Conservation (phyloP, 2,888 invertebrate species). For the Agrypnus murinus region DNA sequence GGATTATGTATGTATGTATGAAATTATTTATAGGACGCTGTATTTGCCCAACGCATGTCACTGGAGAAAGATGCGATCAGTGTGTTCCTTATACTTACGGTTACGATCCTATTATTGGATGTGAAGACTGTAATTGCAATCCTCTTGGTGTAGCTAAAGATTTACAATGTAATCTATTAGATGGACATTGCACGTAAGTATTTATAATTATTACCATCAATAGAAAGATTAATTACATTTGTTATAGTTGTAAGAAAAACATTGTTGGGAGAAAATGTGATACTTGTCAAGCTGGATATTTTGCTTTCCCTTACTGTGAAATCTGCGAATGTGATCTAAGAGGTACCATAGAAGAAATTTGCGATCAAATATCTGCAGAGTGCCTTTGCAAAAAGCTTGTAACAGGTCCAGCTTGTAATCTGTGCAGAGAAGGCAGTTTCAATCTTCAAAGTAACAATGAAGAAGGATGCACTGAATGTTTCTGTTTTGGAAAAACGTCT, state of each 20-base stretch:
- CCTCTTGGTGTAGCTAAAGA: conserved; percentile 85
- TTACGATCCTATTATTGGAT: conserved; percentile 94
- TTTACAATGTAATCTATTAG: conserved; percentile 90
- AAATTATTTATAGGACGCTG: conserved; percentile 82
- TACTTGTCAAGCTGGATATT: conserved; percentile 87
- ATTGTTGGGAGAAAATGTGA: conserved; percentile 94
- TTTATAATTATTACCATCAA: background rate
- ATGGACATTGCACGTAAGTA: conserved; percentile 88
- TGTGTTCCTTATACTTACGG: conserved; percentile 94
- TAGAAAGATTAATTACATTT: background rate
- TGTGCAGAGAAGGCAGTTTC: conserved; percentile 92
- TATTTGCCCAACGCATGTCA: conserved; percentile 93
- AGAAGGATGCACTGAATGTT: conserved; percentile 96
- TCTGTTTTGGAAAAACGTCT: conserved; percentile 96
- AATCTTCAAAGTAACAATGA: conserved; percentile 89
- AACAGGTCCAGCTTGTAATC: conserved; percentile 85
- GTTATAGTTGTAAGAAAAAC: conserved; percentile 84
- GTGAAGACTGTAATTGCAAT: conserved; percentile 95
- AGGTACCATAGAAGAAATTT: conserved; percentile 91
- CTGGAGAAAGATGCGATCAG: conserved; percentile 90
- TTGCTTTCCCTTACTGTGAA: conserved; percentile 91
- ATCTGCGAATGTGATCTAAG: conserved; percentile 86
- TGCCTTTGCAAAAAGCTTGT: conserved; percentile 90
- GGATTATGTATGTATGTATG: too few relatives aligned
- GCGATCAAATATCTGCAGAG: conserved; percentile 85